Conservation (phyloP, 2,113 vertebrate species). For the Pseudorasbora parva region DNA sequence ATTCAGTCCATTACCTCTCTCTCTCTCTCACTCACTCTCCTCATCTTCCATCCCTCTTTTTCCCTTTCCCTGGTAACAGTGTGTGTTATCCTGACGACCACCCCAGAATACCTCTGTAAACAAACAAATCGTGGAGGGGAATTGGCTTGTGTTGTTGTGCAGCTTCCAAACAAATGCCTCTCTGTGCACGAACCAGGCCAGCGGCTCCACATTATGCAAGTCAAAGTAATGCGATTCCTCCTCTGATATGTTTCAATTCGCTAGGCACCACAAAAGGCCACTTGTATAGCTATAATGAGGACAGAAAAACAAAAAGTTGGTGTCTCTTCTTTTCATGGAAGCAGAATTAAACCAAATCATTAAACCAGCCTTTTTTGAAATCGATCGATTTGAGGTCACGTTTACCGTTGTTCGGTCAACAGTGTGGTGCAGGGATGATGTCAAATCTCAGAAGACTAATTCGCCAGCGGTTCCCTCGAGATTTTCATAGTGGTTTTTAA, state of each 20-base stretch:
- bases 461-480: too few relatives aligned
- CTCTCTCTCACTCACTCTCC: slow-evolving; percentile 27
- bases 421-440: too few relatives aligned
- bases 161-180: slow-evolving; percentile 69
- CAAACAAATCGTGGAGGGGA: slow-evolving; percentile 61
- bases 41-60: slow-evolving; percentile 5
- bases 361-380: too few relatives aligned
- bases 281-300: slow-evolving; percentile 56
- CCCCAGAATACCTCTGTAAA: slow-evolving; percentile 62
- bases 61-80: slow-evolving; percentile 43
- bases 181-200: slow-evolving; percentile 68
- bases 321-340: neutral
- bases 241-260: slow-evolving; percentile 71
- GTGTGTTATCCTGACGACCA: slow-evolving; percentile 52
- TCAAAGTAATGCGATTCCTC: slow-evolving; percentile 70
- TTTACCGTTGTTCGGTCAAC: too few relatives aligned
- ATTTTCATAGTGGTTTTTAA: too few relatives aligned
- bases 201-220: slow-evolving; percentile 67
- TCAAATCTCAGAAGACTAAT: too few relatives aligned
- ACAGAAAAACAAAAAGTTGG: too few relatives aligned
- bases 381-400: too few relatives aligned
- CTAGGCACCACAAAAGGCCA: slow-evolving; percentile 62
- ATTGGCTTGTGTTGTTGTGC: slow-evolving; percentile 63
- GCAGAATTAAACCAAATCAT: neutral
- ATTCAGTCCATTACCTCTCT: slow-evolving; percentile 19